phyloP scores from a whole-genome alignment of 2,888 invertebrate species.

The Meloe dianella region DNA sequence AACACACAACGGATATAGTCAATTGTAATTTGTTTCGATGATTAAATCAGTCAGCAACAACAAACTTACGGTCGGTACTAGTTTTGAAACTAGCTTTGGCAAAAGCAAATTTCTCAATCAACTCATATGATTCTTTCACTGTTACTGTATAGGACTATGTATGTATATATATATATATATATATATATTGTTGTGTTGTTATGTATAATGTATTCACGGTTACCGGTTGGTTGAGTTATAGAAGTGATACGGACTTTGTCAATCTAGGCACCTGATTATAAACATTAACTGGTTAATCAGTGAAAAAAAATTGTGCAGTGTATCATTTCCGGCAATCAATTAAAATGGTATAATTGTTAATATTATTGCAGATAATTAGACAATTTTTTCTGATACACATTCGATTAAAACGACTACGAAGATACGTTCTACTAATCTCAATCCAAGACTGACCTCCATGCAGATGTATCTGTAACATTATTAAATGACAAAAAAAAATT shows the following conservation, averaged over 20 bases:
- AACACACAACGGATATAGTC: not conserved
- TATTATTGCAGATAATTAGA: not conserved
- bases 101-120: slow-evolving; percentile 5
- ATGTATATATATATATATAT: not conserved
- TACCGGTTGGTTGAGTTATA: not conserved
- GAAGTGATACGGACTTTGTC: not conserved
- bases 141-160: not conserved
- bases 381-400: not conserved
- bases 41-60: not conserved
- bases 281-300: not conserved
- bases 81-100: slow-evolving; percentile 10
- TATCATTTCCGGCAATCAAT: not conserved
- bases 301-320: not conserved
- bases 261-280: not conserved
- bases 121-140: slow-evolving; percentile 1
- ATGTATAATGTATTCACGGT: not conserved
- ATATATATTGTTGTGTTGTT: too few relatives aligned
- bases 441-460: not conserved
- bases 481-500: not conserved
- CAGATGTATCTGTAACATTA: not conserved
- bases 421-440: not conserved
- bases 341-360: not conserved
- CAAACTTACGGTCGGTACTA: not conserved
- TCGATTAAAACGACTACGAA: not conserved
- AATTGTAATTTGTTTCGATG: not conserved